Evolutionary conservation across 2,888 invertebrate genomes (phyloP), one percentile per base, ranked within the genome.

Genomic region (Synergus japonicus): DNA sequence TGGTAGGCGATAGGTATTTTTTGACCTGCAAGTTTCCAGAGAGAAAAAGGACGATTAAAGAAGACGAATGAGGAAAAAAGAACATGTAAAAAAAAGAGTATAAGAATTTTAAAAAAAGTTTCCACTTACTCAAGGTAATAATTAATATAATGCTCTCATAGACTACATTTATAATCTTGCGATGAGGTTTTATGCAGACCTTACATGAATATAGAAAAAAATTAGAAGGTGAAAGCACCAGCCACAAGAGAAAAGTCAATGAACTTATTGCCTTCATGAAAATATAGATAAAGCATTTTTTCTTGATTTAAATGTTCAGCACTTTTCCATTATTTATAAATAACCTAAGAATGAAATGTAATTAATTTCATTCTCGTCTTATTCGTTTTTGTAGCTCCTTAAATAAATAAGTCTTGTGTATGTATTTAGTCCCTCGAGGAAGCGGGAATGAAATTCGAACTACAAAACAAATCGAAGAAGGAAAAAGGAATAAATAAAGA

Each of bases 221-320:
- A 44, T 18, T 44, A 69, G 44, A 69, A 69, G 46, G 67, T 69
- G 67, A 69, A 69, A 69, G 67, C 46, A 69, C 46, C 46, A 69
- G 46, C 46, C 29, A 49, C 29, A 69, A 46, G 67, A 69, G 67
- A 29, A 69, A 46, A 69, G 67, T 46, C 67, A 69, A 69, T 69
- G 67, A 69, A 69, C 67, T 69, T 69, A 46, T 13, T 46, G 67
- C 22, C 18, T 22, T 49, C 44, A 69, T 69, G 9, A 69, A 69
- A 69, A 13, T 69, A 49, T 46, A 67, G 5, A n/a, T 12, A 44
- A 18, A 12, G 12, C 13, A 46, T 29, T 69, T 69, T 69, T 69
- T 69, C 22, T 46, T 15, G 29, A 69, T 18, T 29, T 29, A 69
- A 49, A 69, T 69, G 22, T 49, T 29, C 13, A 44, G 29, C 15